Percentiles rank a stretch among this genome's conserved stretches.
Evolutionary conservation across 2,113 vertebrate species (phyloP).

Genomic region (Recurvirostra avosetta): DNA sequence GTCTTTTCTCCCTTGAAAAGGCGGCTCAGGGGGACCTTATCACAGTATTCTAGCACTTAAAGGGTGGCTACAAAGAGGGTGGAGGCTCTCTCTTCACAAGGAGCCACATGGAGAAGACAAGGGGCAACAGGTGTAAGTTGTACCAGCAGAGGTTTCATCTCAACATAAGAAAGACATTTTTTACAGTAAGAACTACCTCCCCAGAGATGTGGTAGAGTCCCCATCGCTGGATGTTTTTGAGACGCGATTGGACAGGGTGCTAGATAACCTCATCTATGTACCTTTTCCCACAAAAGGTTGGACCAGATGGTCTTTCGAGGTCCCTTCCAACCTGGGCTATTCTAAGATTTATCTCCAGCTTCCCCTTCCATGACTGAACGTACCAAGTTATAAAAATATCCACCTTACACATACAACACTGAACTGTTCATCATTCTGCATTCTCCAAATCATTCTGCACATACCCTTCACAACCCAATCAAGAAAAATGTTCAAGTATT

Average conservation of each 20-base stretch:
- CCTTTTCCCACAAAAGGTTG: background rate
- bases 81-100: background rate
- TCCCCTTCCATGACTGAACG: background rate
- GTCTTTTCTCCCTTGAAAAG: background rate
- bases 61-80: background rate
- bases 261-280: background rate
- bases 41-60: background rate
- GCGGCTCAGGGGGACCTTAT: background rate
- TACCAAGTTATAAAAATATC: background rate
- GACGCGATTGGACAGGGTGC: background rate
- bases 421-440: background rate
- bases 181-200: background rate
- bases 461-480: background rate
- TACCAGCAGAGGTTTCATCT: background rate
- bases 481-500: background rate
- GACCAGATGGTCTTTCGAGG: background rate
- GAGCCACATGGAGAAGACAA: background rate
- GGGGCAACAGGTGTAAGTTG: fast-evolving
- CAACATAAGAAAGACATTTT: background rate
- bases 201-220: too few relatives aligned
- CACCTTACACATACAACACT: background rate
- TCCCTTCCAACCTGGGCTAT: background rate
- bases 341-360: background rate
- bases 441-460: background rate
- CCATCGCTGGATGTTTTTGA: background rate